Evolutionary conservation across 2,113 vertebrate species (phyloP).

Genomic region (Callopanchax toddi): DNA sequence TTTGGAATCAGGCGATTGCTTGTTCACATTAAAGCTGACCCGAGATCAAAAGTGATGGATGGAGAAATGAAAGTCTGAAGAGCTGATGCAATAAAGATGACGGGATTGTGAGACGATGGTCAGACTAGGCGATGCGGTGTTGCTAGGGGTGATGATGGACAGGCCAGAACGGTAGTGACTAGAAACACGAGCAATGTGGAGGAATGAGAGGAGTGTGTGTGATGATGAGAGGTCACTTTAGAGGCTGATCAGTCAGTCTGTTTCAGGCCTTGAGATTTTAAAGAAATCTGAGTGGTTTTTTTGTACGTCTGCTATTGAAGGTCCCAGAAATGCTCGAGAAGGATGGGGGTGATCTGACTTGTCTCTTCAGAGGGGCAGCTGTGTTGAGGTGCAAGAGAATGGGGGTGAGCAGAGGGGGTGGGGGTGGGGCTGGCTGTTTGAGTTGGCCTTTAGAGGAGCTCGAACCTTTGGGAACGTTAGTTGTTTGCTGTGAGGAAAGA

Average conservation of each 20-base stretch:
- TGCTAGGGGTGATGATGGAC: slow-evolving; percentile 15
- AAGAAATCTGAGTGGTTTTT: slow-evolving; percentile 23
- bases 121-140: background rate
- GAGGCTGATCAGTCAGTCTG: slow-evolving; percentile 29
- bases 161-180: slow-evolving; percentile 37
- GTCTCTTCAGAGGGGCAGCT: slow-evolving; percentile 51
- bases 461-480: slow-evolving; percentile 50
- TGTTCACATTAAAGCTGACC: slow-evolving; percentile 12
- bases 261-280: no score
- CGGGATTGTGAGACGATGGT: background rate
- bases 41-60: slow-evolving; percentile 19
- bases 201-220: background rate
- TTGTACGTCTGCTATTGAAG: slow-evolving; percentile 53
- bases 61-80: slow-evolving; percentile 1
- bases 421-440: slow-evolving; percentile 30
- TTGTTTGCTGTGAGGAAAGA: slow-evolving; percentile 38
- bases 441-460: slow-evolving; percentile 53
- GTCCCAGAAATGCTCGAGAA: slow-evolving; percentile 50
- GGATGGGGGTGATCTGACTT: slow-evolving; percentile 44
- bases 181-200: slow-evolving; percentile 16
- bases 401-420: no score
- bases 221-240: slow-evolving; percentile 24
- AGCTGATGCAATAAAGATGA: slow-evolving; percentile 5
- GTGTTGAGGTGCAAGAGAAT: slow-evolving; percentile 15
- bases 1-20: background rate